Evolutionary conservation across 2,113 vertebrate genomes (phyloP), one percentile per base, ranked within the genome.

Genomic region (Rafetus swinhoei): DNA sequence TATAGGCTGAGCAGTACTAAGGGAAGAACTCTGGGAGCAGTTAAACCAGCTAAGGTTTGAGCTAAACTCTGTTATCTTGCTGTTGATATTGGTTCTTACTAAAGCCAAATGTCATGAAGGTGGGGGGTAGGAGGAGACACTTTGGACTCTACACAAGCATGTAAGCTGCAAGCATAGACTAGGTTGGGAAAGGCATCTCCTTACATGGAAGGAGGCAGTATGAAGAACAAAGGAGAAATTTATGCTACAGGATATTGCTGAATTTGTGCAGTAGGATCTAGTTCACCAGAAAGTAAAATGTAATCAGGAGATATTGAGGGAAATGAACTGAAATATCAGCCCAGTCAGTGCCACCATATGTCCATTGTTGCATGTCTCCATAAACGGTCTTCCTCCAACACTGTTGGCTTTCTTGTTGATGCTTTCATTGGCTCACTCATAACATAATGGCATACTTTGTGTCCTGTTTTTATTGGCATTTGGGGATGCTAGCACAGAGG

Each of bases 291-390:
- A 45, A 19, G 32, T n/a, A 54, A 55, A 82, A 16, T 59, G 0
- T 3, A 32, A 1, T 7, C 16, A 0, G 27, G 12, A 16, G 39
- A n/a, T 18, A 4, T 7, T 2, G 89, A 24, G 55, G 74, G 53
- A 82, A 53, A 1, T 2, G 7, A 0, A 25, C 6, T 1, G 27
- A 16, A 54, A 15, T 12, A 65, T 59, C n/a, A 24, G 65, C 39
- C 7, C 1, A 0, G 25, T 0, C 2, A 0, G 14, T 6, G 39
- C 54, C 82, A 15, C 0, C 11, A 60, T 65, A 1, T 1, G 27
- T 21, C 2, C 45, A 27, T 19, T 0, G 0, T 9, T 81, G 62
- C 79, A 77, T 35, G 12, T 14, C 29, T 65, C 29, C 27, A 65
- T 27, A 15, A 32, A 29, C 60, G 35, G n/a, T 74, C n/a, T 39